These are phyloP conservation scores for Zaprionus ornatus DNA, from an alignment of 1,140 invertebrate genomes.

Conservation along the genomic window DNA sequence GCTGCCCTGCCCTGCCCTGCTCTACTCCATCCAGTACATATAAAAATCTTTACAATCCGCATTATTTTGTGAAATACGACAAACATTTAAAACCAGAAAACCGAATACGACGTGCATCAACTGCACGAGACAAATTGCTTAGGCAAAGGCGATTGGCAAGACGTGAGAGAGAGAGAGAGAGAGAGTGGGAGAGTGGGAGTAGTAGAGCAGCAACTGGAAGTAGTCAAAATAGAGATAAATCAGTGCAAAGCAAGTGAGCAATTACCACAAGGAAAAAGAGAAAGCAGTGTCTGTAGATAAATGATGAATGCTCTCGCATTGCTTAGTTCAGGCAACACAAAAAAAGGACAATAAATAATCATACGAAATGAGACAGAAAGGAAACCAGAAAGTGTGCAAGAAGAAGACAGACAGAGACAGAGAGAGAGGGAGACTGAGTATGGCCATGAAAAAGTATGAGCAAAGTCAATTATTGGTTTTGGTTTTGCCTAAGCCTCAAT, in stretches of 20 bases:
- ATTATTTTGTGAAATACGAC: constrained; percentile 42
- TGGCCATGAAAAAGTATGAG: neutral
- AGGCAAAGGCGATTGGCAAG: constrained; percentile 18
- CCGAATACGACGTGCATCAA: constrained; percentile 49
- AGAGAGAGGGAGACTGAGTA: neutral
- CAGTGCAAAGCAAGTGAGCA: constrained; percentile 47
- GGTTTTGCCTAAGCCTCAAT: constrained; percentile 20
- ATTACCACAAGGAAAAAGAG: constrained; percentile 43
- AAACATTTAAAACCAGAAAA: constrained; percentile 43
- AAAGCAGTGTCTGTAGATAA: constrained; percentile 16
- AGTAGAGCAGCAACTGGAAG: neutral
- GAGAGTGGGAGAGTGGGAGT: neutral
- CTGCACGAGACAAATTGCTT: constrained; percentile 65
- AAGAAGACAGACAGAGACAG: neutral
- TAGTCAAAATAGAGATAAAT: constrained; percentile 52
- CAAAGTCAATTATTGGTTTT: constrained; percentile 41
- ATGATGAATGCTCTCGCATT: constrained; percentile 43
- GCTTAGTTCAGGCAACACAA: constrained; percentile 3
- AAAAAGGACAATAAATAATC: constrained; percentile 38
- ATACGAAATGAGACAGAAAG: constrained; percentile 16
- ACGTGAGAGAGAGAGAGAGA: neutral
- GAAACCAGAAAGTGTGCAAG: neutral
- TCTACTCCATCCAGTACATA: constrained; percentile 6
- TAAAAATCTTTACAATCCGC: constrained; percentile 49
- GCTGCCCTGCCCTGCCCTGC: neutral